These are phyloP conservation scores for Petroica traversi DNA, from an alignment of 2,113 vertebrate species.

Conservation along the genomic window DNA sequence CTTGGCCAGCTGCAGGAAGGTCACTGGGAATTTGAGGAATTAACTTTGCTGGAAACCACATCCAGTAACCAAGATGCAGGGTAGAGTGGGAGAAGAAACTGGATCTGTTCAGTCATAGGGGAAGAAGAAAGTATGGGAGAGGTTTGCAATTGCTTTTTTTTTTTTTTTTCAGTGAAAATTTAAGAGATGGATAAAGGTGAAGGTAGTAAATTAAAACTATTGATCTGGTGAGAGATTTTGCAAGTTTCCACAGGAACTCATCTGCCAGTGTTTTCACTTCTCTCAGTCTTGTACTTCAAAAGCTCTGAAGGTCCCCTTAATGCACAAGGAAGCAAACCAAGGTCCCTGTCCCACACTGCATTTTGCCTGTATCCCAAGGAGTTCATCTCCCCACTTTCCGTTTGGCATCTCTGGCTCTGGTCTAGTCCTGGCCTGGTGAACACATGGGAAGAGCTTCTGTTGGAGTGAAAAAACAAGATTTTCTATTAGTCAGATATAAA, in stretches of 20 bases:
- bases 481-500: background rate
- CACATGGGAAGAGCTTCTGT: background rate
- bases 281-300: accelerated
- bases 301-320: background rate
- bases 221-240: background rate
- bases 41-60: background rate
- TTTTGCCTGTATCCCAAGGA: background rate
- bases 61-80: background rate
- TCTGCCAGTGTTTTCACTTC: background rate
- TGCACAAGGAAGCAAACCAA: background rate
- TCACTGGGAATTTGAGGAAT: background rate
- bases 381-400: background rate
- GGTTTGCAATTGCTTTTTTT: background rate
- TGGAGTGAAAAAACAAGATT: background rate
- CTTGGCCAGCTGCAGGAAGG: background rate
- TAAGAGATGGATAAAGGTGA: background rate
- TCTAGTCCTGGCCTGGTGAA: background rate
- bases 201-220: background rate
- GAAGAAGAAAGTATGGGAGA: background rate
- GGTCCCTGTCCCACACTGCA: accelerated
- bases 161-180: background rate
- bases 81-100: background rate
- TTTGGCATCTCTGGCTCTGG: background rate
- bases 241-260: background rate
- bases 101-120: background rate